These are phyloP conservation scores for Entomyzon cyanotis DNA, from an alignment of 2,113 vertebrate genomes.

Conservation along the genomic window DNA sequence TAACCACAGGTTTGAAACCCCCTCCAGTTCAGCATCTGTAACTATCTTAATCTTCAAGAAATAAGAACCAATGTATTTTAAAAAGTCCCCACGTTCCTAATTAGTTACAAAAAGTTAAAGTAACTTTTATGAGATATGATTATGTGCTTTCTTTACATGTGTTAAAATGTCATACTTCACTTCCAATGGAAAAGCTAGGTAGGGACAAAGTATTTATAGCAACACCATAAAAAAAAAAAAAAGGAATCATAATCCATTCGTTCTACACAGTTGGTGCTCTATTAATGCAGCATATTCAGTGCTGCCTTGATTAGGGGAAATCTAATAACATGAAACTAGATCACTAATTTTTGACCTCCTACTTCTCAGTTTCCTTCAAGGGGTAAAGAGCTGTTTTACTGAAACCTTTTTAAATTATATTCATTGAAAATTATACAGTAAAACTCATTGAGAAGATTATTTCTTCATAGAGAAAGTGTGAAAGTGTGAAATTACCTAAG, in stretches of 20 bases:
- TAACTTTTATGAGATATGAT: background rate
- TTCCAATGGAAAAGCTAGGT: background rate
- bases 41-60: background rate
- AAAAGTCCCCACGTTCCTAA: background rate
- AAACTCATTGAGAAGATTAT: background rate
- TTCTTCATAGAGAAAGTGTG: background rate
- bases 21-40: background rate
- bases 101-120: background rate
- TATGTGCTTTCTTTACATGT: background rate
- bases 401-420: conserved; percentile 3
- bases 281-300: background rate
- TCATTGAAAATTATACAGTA: background rate
- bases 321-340: conserved; percentile 22
- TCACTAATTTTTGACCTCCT: conserved; percentile 28
- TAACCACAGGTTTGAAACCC: background rate
- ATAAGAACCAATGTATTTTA: background rate
- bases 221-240: background rate
- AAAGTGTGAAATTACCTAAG: background rate
- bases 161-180: background rate
- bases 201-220: background rate
- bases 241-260: background rate
- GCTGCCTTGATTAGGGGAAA: background rate
- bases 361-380: conserved; percentile 14
- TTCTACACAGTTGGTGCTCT: background rate
- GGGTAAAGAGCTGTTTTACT: background rate